These are phyloP conservation scores for Agrochola lychnidis DNA, from an alignment of 2,888 invertebrate genomes.

Conservation along the genomic window DNA sequence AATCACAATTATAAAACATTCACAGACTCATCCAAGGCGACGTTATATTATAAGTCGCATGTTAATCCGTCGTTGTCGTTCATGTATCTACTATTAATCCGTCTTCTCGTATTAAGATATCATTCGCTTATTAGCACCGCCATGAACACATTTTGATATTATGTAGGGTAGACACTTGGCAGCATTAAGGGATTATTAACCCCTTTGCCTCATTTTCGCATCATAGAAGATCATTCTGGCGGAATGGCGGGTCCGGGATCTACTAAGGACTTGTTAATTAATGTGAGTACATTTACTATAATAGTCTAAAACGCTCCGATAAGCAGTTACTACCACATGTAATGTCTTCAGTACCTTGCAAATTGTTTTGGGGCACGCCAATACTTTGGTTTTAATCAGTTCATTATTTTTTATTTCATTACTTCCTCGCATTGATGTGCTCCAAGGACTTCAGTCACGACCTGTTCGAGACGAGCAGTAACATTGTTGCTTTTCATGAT, in stretches of 20 bases:
- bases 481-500: background rate
- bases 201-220: conserved; percentile 6
- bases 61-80: background rate
- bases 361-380: conserved; percentile 21
- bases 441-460: background rate
- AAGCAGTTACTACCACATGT: background rate
- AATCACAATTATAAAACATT: too few relatives aligned
- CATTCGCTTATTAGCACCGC: background rate
- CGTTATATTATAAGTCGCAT: too few relatives aligned
- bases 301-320: background rate
- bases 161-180: background rate
- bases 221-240: conserved; percentile 15
- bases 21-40: too few relatives aligned
- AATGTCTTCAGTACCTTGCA: conserved; percentile 11
- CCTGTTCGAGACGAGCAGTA: background rate
- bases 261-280: conserved; percentile 22
- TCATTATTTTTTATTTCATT: background rate
- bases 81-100: background rate
- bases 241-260: conserved; percentile 20
- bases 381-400: background rate
- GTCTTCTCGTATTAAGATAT: background rate
- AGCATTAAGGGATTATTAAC: conserved; percentile 29
- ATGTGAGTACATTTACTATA: conserved; percentile 15
- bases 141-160: conserved; percentile 11
- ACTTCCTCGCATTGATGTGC: background rate